A percentile compares a stretch with the other conserved stretches of the same genome.
phyloP scores from a whole-genome alignment of 2,888 invertebrate species.

The Blomia tropicalis region DNA sequence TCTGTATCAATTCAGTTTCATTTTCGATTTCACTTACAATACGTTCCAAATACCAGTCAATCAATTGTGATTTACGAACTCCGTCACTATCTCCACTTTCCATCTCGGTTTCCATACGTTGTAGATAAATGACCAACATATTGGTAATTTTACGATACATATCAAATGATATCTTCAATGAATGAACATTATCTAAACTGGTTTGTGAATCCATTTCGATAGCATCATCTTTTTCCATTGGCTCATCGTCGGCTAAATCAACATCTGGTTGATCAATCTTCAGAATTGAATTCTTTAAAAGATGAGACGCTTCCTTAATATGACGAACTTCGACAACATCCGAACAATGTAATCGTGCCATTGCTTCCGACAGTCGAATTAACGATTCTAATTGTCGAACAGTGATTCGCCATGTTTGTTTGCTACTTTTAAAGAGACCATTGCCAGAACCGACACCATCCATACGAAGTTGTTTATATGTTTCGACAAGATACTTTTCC shows the following conservation, averaged over 20 bases:
- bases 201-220: not conserved
- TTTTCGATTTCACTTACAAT: slow-evolving; percentile 60
- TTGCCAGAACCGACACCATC: slow-evolving; percentile 45
- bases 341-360: slow-evolving; percentile 87
- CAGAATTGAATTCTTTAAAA: slow-evolving; percentile 89
- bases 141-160: slow-evolving; percentile 84
- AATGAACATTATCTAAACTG: slow-evolving; percentile 2
- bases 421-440: slow-evolving; percentile 49
- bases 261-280: slow-evolving; percentile 95
- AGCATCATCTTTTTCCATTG: slow-evolving; percentile 16
- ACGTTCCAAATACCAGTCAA: slow-evolving; percentile 74
- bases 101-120: slow-evolving; percentile 53
- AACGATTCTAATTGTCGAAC: slow-evolving; percentile 89
- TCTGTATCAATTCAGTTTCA: slow-evolving; percentile 63
- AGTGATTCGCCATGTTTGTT: slow-evolving; percentile 83
- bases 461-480: slow-evolving; percentile 70
- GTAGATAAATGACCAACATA: slow-evolving; percentile 73
- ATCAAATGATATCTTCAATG: slow-evolving; percentile 58
- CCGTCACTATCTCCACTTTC: slow-evolving; percentile 32
- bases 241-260: slow-evolving; percentile 64
- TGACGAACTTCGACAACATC: slow-evolving; percentile 67
- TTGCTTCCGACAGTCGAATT: slow-evolving; percentile 85
- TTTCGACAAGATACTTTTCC: slow-evolving; percentile 61
- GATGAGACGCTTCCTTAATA: slow-evolving; percentile 72
- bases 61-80: slow-evolving; percentile 55